These are phyloP conservation scores for Myzus persicae DNA, from an alignment of 1,140 invertebrate species.

Conservation along the genomic window DNA sequence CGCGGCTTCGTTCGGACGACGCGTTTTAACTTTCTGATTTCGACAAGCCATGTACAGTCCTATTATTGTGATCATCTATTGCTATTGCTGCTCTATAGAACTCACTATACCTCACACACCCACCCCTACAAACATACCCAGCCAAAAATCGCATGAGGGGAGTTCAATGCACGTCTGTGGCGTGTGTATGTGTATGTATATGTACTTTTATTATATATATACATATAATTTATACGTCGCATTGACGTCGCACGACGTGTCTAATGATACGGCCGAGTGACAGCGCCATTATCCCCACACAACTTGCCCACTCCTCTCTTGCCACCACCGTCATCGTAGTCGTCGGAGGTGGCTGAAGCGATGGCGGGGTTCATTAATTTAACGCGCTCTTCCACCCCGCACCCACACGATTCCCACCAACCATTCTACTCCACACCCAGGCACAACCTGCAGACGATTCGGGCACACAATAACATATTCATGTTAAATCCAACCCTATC, in stretches of 20 bases:
- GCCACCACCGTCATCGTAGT: neutral
- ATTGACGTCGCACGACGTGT: constrained; percentile 33
- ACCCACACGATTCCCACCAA: neutral
- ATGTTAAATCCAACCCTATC: constrained; percentile 10
- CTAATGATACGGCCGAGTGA: constrained; percentile 57
- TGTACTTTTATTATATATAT: neutral
- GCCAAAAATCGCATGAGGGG: neutral
- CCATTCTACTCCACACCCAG: neutral
- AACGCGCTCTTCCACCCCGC: neutral
- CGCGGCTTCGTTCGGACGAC: neutral
- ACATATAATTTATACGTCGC: neutral
- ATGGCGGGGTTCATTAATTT: constrained; percentile 36
- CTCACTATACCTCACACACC: neutral
- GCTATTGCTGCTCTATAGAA: neutral
- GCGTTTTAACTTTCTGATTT: constrained; percentile 31
- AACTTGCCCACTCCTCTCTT: neutral
- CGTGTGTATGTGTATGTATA: neutral
- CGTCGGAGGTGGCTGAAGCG: neutral
- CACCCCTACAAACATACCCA: neutral
- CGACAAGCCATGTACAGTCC: neutral
- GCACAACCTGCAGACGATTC: neutral
- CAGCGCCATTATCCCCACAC: constrained; percentile 51
- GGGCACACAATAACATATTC: constrained; percentile 36
- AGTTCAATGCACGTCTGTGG: neutral
- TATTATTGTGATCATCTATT: neutral